Evolutionary conservation across 2,888 invertebrate genomes (phyloP).

Genomic region (Pandemis corylana): DNA sequence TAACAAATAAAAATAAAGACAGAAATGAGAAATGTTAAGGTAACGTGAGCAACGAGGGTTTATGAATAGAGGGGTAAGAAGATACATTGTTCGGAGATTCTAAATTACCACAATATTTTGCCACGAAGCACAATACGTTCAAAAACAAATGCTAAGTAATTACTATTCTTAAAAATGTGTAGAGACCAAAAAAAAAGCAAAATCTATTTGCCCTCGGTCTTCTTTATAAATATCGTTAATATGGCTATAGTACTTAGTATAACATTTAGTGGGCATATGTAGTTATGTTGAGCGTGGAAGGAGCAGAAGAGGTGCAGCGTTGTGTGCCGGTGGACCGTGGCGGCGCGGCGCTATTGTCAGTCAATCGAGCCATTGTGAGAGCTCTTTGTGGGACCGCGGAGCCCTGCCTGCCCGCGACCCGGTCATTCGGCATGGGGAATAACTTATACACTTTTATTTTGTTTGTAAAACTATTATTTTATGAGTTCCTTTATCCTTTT

Average conservation of each 20-base stretch:
- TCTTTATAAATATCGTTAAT: background rate
- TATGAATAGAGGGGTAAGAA: too few species aligned
- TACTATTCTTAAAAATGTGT: too few species aligned
- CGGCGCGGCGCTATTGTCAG: conserved; percentile 36
- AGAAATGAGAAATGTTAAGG: too few species aligned
- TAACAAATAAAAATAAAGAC: too few species aligned
- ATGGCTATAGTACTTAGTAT: background rate
- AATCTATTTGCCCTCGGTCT: too few species aligned
- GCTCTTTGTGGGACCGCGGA: conserved; percentile 28
- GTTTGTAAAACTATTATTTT: background rate
- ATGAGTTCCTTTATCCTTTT: background rate
- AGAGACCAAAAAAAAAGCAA: too few species aligned
- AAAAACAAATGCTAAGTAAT: too few species aligned
- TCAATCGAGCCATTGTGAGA: conserved; percentile 35
- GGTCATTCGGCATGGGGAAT: conserved; percentile 31
- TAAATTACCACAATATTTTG: too few species aligned
- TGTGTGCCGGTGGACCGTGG: conserved; percentile 28
- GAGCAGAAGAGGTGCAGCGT: conserved; percentile 11
- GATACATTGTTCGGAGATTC: too few species aligned
- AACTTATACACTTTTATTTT: conserved; percentile 24
- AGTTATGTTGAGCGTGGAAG: background rate
- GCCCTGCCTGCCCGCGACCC: conserved; percentile 16
- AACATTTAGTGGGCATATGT: background rate
- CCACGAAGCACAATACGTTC: too few species aligned
- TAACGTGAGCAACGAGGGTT: too few species aligned